These are phyloP conservation scores for Agraylea sexmaculata DNA, from an alignment of 1,140 invertebrate genomes.

Conservation along the genomic window DNA sequence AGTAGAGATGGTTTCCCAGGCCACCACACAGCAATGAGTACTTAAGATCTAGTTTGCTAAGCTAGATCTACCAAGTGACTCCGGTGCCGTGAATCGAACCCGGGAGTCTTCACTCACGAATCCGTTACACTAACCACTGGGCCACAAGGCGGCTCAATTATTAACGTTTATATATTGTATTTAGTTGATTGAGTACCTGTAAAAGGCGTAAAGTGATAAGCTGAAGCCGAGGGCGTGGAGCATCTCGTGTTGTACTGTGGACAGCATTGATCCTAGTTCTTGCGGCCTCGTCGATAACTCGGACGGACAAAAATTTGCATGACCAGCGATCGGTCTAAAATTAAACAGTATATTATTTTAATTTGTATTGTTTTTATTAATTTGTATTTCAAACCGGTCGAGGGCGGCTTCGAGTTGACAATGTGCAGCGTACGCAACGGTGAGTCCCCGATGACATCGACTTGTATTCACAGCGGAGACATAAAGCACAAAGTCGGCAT, in stretches of 20 bases:
- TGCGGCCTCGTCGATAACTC: conserved; percentile 87
- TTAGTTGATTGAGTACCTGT: conserved; percentile 48
- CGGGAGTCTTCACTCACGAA: no score
- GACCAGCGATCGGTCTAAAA: conserved; percentile 90
- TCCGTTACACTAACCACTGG: no score
- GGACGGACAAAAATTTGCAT: conserved; percentile 95
- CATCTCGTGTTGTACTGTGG: conserved; percentile 98
- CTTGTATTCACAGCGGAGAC: conserved; percentile 89
- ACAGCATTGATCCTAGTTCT: conserved; percentile 84
- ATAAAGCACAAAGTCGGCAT: conserved; percentile 94
- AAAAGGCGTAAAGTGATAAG: conserved; percentile 90
- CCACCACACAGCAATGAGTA: no score
- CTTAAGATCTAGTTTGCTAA: no score
- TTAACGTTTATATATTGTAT: no score
- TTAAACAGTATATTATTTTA: conserved; percentile 6
- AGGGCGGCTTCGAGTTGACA: conserved; percentile 91
- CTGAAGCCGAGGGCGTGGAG: conserved; percentile 95
- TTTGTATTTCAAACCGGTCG: conserved; percentile 56
- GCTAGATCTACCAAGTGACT: no score
- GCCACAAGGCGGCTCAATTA: not conserved
- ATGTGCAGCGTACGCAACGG: conserved; percentile 93
- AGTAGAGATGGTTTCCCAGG: no score
- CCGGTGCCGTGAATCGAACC: no score
- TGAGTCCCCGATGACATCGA: conserved; percentile 78
- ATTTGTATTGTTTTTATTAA: not conserved